These are phyloP conservation scores for Aramus guarauna DNA, from an alignment of 2,113 vertebrate genomes.

Conservation along the genomic window DNA sequence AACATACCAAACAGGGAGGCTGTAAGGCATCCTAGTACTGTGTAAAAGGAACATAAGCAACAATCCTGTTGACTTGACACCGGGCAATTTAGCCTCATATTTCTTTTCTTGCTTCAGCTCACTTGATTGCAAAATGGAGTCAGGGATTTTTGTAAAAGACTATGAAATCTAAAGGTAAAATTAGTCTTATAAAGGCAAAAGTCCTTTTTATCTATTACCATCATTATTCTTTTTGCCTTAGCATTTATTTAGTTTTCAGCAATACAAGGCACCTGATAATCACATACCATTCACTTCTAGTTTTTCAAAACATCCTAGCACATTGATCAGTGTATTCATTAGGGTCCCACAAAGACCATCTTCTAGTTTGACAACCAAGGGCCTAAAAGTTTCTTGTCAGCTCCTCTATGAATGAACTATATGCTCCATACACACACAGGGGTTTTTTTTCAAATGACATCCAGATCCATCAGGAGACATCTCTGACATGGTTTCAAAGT, in stretches of 20 bases:
- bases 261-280: not conserved
- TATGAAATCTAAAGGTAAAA: not conserved
- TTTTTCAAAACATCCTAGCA: not conserved
- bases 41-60: not conserved
- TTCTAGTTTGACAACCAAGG: not conserved
- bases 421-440: too few species aligned
- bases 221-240: not conserved
- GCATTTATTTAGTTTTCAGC: not conserved
- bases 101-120: not conserved
- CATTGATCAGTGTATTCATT: not conserved
- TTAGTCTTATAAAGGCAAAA: not conserved
- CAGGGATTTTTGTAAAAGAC: not conserved
- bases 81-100: not conserved
- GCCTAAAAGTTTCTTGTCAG: not conserved
- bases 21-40: not conserved
- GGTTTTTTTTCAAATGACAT: not conserved
- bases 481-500: not conserved
- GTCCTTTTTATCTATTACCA: not conserved
- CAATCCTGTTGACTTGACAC: not conserved
- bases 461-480: not conserved
- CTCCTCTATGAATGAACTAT: not conserved
- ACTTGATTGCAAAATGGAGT: not conserved
- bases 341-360: not conserved
- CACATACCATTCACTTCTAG: rapidly evolving
- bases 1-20: not conserved